Base-by-base conservation (phyloP, 1,140 invertebrate species). In the Aphaenogaster floridana region DNA sequence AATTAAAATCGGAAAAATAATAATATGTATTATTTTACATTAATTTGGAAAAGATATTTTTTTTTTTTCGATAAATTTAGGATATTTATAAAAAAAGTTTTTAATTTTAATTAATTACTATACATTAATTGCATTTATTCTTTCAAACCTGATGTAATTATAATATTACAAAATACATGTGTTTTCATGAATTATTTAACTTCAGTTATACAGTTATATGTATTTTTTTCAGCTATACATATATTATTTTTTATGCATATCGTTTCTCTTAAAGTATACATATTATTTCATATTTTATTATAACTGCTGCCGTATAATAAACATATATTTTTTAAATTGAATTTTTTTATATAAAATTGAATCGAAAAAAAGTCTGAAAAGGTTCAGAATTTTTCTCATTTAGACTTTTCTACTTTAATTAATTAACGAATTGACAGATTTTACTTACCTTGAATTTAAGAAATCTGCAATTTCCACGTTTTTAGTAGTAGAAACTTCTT, bases 401-500 rank as follows among this genome's bases (percentile, higher is more conserved):
- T n/a, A 57, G 2, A 28, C 17, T 42, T 66, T 42, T 42, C 0
- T n/a, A 66, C 13, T 48, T 50, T 13, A 80, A 28, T 69, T 69
- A 42, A 68, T 69, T 21, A 39, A 8, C 28, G 7, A 50, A 63
- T n/a, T 17, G 34, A 5, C 21, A n/a, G 0, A 28, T 84, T 63
- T 63, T 28, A 63, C 17, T 74, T 76, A 74, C 80, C 69, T 84
- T 39, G 28, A 28, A 50, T 63, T 45, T 21, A 21, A 36, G 2
- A 84, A 50, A 34, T 84, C 34, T 21, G n/a, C 42, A 61, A 8
- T 15, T 21, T 57, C 3, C 13, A 63, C 36, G 1, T 39, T 36
- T 50, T n/a, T 72, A 68, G 2, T 11, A n/a, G 48, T 39, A 80
- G 69, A 63, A 39, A 42, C 45, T 84, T 84, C 54, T 7, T 64